These are phyloP conservation scores for Cyprinodon brontotheroides DNA, from an alignment of 2,113 vertebrate species.

Conservation along the genomic window DNA sequence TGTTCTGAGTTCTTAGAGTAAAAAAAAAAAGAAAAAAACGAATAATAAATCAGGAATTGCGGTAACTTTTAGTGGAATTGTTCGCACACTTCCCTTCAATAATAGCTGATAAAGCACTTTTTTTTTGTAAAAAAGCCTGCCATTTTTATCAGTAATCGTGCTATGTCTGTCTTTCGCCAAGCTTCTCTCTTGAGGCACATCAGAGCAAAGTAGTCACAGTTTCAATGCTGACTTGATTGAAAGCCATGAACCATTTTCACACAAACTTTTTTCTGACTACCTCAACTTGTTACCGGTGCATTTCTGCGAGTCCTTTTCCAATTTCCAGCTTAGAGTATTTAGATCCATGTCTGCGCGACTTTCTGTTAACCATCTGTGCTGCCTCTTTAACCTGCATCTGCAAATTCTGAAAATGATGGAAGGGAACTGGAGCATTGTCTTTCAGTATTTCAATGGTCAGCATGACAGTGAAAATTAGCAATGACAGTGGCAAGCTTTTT, in stretches of 20 bases:
- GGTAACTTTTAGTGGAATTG: slow-evolving; percentile 20
- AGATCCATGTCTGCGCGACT: not conserved
- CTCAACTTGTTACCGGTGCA: not conserved
- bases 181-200: not conserved
- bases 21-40: not conserved
- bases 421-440: not conserved
- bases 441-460: not conserved
- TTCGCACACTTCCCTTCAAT: slow-evolving; percentile 6
- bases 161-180: accelerated
- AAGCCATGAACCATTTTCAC: not conserved
- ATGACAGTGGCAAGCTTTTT: not conserved
- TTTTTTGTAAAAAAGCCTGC: not conserved
- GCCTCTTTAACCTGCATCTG: slow-evolving; percentile 43
- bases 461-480: not conserved
- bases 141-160: not conserved
- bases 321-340: no score
- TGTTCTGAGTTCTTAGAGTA: slow-evolving; percentile 44
- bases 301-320: no score
- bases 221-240: not conserved
- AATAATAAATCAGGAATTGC: slow-evolving; percentile 17
- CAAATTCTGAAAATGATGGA: slow-evolving; percentile 29
- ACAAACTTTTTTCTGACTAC: not conserved
- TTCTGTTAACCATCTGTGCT: slow-evolving; percentile 11
- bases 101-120: slow-evolving; percentile 9
- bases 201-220: not conserved